A percentile compares a stretch with the other conserved stretches of the same genome.
phyloP scores from a whole-genome alignment of 2,797 vertebrate species.

The Iguana delicatissima region DNA sequence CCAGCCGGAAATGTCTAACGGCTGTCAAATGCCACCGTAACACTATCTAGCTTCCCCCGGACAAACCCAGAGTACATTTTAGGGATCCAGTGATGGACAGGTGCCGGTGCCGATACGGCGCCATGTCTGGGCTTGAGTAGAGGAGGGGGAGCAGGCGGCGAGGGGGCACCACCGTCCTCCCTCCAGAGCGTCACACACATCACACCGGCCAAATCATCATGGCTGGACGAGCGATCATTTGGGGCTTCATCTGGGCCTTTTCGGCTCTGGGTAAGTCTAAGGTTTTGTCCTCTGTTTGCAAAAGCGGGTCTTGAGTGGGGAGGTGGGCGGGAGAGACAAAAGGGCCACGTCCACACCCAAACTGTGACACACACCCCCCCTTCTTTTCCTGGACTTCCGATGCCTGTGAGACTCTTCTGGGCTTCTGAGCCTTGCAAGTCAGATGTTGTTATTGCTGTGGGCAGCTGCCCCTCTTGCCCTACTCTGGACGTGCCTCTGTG shows the following conservation, averaged over 20 bases:
- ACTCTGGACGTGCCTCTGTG: no score
- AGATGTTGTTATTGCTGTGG: not conserved
- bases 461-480: no score
- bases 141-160: no score
- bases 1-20: not conserved
- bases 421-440: not conserved
- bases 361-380: no score
- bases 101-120: not conserved
- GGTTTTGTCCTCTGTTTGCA: not conserved
- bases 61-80: not conserved
- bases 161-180: not conserved
- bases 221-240: not conserved
- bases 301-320: not conserved
- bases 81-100: not conserved
- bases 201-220: not conserved
- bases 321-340: not conserved
- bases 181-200: no score
- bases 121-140: rapidly evolving
- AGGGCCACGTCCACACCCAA: no score
- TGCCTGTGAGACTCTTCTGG: not conserved
- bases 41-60: not conserved
- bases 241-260: not conserved
- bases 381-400: not conserved
- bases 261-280: not conserved
- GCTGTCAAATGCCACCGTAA: not conserved